A percentile compares a stretch with the other conserved stretches of the same genome.
Conservation (phyloP, 1,140 invertebrate species). For the Asobara japonica region DNA sequence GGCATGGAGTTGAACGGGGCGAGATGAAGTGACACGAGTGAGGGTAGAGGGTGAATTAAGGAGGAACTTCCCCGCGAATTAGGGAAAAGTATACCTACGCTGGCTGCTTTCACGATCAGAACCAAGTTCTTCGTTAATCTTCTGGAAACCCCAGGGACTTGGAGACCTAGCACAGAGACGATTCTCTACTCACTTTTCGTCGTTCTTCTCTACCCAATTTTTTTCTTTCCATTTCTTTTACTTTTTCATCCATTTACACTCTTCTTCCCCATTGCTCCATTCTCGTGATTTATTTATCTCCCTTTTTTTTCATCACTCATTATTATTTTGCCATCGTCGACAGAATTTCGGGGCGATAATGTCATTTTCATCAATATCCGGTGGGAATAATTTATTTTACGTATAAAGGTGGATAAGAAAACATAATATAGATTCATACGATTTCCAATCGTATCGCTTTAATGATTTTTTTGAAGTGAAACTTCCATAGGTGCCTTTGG, state of each 20-base stretch:
- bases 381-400: no score
- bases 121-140: conserved; percentile 56
- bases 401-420: no score
- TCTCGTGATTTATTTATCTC: conserved; percentile 8
- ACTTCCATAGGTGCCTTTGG: no score
- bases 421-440: no score
- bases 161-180: conserved; percentile 23
- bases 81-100: conserved; percentile 55
- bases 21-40: conserved; percentile 15
- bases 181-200: conserved; percentile 19
- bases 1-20: not conserved
- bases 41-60: conserved; percentile 34
- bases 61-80: conserved; percentile 54
- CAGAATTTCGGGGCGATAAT: not conserved
- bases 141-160: conserved; percentile 45
- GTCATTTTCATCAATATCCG: not conserved
- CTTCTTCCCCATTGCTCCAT: not conserved
- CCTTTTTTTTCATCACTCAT: conserved; percentile 20
- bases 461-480: no score
- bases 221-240: not conserved
- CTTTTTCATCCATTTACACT: not conserved
- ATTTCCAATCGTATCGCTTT: no score
- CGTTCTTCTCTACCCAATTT: conserved; percentile 39
- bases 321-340: conserved; percentile 21
- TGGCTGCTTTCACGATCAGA: conserved; percentile 34